A percentile compares a stretch with the other conserved stretches of the same genome.
Evolutionary conservation across 2,797 vertebrate genomes (phyloP).

Genomic region (Borostomias antarcticus): DNA sequence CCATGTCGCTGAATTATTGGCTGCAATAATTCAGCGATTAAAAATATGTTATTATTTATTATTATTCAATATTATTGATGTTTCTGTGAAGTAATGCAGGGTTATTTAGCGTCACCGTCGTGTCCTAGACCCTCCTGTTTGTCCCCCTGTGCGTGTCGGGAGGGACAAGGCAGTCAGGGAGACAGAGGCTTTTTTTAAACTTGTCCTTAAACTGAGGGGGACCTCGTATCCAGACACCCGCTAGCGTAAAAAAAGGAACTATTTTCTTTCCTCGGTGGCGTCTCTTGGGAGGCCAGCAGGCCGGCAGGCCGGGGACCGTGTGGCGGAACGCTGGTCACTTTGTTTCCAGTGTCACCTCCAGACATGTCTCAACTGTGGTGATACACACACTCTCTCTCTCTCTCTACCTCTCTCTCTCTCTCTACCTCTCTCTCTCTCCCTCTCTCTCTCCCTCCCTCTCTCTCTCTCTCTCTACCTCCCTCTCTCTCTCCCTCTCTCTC

Average conservation of each 20-base stretch:
- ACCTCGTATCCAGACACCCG: slow-evolving; percentile 27
- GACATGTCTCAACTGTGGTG: neutral
- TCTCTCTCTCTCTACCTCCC: slow-evolving; percentile 10
- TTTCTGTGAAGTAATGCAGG: neutral
- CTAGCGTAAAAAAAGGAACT: slow-evolving; percentile 22
- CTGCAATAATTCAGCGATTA: too few species aligned
- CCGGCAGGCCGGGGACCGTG: neutral
- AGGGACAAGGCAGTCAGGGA: neutral
- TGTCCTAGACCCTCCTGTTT: neutral
- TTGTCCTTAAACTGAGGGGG: slow-evolving; percentile 22
- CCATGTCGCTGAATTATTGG: neutral
- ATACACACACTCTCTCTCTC: too few species aligned
- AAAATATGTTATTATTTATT: too few species aligned
- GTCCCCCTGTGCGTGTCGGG: neutral
- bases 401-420: neutral
- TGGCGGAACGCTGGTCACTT: slow-evolving; percentile 14
- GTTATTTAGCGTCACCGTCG: neutral
- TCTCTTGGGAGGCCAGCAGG: slow-evolving; percentile 15
- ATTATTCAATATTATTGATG: too few species aligned
- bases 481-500: slow-evolving; percentile 8
- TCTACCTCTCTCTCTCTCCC: neutral
- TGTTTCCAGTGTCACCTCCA: slow-evolving; percentile 27
- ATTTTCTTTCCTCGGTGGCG: slow-evolving; percentile 17
- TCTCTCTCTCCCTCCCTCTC: slow-evolving; percentile 22
- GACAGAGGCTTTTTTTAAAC: slow-evolving; percentile 9